Evolutionary conservation across 2,797 vertebrate species (phyloP).

Genomic region (Fundulus diaphanus): DNA sequence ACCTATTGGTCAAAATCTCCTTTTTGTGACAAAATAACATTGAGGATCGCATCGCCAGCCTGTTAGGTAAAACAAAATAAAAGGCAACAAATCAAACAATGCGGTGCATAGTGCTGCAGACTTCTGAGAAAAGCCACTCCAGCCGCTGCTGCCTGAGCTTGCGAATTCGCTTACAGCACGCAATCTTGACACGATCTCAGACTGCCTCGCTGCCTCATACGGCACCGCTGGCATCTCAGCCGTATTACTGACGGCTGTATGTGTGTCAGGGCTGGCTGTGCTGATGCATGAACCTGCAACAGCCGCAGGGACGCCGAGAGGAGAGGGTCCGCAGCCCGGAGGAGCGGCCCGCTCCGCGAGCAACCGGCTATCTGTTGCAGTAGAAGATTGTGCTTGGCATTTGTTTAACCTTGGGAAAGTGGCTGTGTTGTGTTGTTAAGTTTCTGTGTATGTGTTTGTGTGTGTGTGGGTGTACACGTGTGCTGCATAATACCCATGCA

Average conservation of each 20-base stretch:
- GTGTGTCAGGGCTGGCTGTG: slow-evolving; percentile 23
- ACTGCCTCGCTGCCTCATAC: slow-evolving; percentile 44
- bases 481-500: slow-evolving; percentile 55
- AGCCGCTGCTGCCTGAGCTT: slow-evolving; percentile 19
- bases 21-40: slow-evolving; percentile 27
- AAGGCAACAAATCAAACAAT: slow-evolving; percentile 35
- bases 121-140: slow-evolving; percentile 45
- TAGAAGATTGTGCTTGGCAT: slow-evolving; percentile 67
- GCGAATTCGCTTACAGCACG: slow-evolving; percentile 53
- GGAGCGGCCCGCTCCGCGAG: slow-evolving; percentile 66
- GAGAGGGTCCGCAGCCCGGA: slow-evolving; percentile 43
- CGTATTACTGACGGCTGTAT: slow-evolving; percentile 56
- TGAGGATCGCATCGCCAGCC: slow-evolving; percentile 35
- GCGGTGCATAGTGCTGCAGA: slow-evolving; percentile 38
- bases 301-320: slow-evolving; percentile 49
- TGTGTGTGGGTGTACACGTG: slow-evolving; percentile 21
- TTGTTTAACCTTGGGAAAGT: slow-evolving; percentile 79
- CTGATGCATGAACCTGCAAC: slow-evolving; percentile 58
- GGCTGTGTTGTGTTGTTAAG: slow-evolving; percentile 16
- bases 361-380: slow-evolving; percentile 67
- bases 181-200: slow-evolving; percentile 58
- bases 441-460: slow-evolving; percentile 12
- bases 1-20: slow-evolving; percentile 8
- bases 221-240: slow-evolving; percentile 48
- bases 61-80: slow-evolving; percentile 25